A percentile compares a stretch with the other conserved stretches of the same genome.
phyloP scores from a whole-genome alignment of 2,888 invertebrate genomes.

The Cheilosia grossa region DNA sequence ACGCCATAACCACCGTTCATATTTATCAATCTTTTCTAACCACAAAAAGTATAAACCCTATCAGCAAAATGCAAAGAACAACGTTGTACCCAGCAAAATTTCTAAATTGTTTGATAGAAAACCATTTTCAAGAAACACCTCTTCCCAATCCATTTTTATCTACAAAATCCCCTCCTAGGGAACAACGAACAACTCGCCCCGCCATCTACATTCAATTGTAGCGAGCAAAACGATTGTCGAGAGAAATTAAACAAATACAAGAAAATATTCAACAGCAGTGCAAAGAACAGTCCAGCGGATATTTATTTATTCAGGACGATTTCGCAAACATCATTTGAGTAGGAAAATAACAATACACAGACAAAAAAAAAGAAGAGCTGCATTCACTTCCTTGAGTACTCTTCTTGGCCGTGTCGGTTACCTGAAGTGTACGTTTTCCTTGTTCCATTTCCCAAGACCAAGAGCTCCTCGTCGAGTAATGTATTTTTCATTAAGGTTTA shows the following conservation, averaged over 20 bases:
- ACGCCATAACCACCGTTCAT: no score
- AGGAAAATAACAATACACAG: neutral
- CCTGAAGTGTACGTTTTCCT: slow-evolving; percentile 15
- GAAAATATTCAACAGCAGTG: slow-evolving; percentile 40
- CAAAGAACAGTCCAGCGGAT: slow-evolving; percentile 50
- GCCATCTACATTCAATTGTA: neutral
- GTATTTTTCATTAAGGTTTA: slow-evolving; percentile 56
- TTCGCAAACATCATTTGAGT: slow-evolving; percentile 50
- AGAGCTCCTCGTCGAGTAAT: slow-evolving; percentile 20
- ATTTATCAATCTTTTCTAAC: no score
- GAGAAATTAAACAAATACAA: slow-evolving; percentile 35
- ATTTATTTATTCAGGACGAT: slow-evolving; percentile 66
- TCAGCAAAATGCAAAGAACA: no score
- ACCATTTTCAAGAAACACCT: neutral
- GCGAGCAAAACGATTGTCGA: neutral
- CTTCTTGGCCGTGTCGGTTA: slow-evolving; percentile 28
- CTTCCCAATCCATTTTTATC: neutral
- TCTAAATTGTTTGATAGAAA: neutral
- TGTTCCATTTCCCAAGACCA: neutral
- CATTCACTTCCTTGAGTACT: slow-evolving; percentile 35
- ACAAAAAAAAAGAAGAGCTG: neutral
- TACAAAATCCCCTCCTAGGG: neutral
- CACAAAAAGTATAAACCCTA: no score
- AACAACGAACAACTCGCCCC: neutral
- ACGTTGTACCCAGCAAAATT: no score